phyloP scores from a whole-genome alignment of 2,888 invertebrate species.

The Tenodera sinensis region DNA sequence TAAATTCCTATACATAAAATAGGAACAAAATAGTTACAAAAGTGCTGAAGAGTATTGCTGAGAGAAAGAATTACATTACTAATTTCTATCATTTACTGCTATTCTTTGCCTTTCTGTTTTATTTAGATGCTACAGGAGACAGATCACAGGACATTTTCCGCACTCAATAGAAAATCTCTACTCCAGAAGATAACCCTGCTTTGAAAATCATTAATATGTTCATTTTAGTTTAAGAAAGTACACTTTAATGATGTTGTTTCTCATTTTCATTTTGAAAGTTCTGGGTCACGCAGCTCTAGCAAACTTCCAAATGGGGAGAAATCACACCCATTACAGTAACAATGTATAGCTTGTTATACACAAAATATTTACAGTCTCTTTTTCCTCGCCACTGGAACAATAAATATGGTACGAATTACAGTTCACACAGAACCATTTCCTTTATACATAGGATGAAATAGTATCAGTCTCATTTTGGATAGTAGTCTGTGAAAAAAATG shows the following conservation, averaged over 20 bases:
- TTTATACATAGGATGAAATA: neutral
- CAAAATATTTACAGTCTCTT: neutral
- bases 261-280: neutral
- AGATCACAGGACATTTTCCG: neutral
- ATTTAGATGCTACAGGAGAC: neutral
- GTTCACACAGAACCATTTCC: neutral
- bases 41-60: neutral
- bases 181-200: slow-evolving; percentile 16
- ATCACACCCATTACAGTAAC: neutral
- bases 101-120: neutral
- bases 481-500: neutral
- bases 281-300: neutral
- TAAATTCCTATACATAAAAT: neutral
- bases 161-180: slow-evolving; percentile 4
- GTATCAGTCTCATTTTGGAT: neutral
- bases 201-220: neutral
- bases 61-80: neutral
- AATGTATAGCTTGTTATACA: neutral
- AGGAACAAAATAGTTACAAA: neutral
- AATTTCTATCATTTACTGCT: neutral
- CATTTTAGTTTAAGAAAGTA: neutral
- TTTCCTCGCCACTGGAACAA: neutral
- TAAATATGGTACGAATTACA: neutral
- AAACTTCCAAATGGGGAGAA: neutral
- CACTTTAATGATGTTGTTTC: neutral